These are phyloP conservation scores for Hippocampus mohnikei DNA, from an alignment of 2,113 vertebrate genomes.

Conservation along the genomic window DNA sequence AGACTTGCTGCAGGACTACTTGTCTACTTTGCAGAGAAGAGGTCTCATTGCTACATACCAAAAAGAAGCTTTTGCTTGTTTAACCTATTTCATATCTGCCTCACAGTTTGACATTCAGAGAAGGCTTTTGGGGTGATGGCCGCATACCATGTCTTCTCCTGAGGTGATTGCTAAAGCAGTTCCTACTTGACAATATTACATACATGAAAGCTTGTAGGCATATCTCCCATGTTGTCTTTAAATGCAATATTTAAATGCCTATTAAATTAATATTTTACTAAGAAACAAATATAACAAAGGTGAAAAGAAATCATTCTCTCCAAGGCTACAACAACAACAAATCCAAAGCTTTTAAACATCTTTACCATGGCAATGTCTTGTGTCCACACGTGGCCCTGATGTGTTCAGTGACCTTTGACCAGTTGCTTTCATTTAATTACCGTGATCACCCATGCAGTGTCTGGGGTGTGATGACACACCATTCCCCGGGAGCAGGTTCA, in stretches of 20 bases:
- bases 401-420: slow-evolving; percentile 45
- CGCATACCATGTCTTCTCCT: slow-evolving; percentile 12
- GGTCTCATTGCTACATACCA: slow-evolving; percentile 20
- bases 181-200: background rate
- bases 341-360: slow-evolving; percentile 5
- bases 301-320: background rate
- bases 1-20: slow-evolving; percentile 44
- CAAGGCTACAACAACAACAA: background rate
- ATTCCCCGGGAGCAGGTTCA: slow-evolving; percentile 32
- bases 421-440: slow-evolving; percentile 51
- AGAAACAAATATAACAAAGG: background rate
- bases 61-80: slow-evolving; percentile 28
- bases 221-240: background rate
- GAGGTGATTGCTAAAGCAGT: slow-evolving; percentile 8
- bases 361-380: slow-evolving; percentile 2
- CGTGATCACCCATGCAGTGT: slow-evolving; percentile 43
- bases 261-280: background rate
- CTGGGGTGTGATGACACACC: slow-evolving; percentile 40
- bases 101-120: slow-evolving; percentile 15
- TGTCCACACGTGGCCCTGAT: slow-evolving; percentile 23
- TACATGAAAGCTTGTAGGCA: background rate
- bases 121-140: slow-evolving; percentile 14
- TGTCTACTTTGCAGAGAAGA: slow-evolving; percentile 44
- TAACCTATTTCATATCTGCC: slow-evolving; percentile 16
- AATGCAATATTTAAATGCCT: background rate